Base-by-base conservation (phyloP, 2,888 invertebrate species). In the Drosophila atroscutellata region DNA sequence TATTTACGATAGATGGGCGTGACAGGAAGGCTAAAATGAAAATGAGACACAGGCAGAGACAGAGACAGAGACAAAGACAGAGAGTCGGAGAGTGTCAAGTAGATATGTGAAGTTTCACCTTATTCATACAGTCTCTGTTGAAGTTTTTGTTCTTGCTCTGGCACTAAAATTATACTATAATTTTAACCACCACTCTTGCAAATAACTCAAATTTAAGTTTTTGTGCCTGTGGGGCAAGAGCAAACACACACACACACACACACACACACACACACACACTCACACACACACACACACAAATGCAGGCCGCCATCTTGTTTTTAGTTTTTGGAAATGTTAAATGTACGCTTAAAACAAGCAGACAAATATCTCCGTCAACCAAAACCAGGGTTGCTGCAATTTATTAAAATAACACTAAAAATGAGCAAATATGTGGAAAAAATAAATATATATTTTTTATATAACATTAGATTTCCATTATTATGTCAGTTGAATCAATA, bases 131-230 rank as follows among this genome's bases (percentile, higher is more conserved):
- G 72, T 75, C 81, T 70, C 59, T 61, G 70, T 71, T 63, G 67
- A 77, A 83, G 86, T 86, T 86, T 80, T 83, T 79, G 88, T 73
- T 86, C 82, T 77, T 63, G 57, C 77, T 69, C 54, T 50, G 50
- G 74, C 57, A 60, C 59, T 71, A 70, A 81, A 89, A 85, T 86
- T 86, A 89, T 86, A 80, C 71, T 80, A 85, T 77, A 83, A 80
- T 86, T 81, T 80, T 66, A 79, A 72, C 81, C 82, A 73, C 66
- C 64, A 75, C 89, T 81, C 77, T 74, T 75, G 89, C 80, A 84
- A 84, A 83, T 83, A 83, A 76, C 85, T 88, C 75, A 83, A 88
- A 89, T 88, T 83, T 77, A 88, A 86, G 83, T 86, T 89, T 82
- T 75, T 73, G 64, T 75, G 85, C 89, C 85, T 75, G 63, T 56